These are phyloP conservation scores for Epicampocera succincta DNA, from an alignment of 2,888 invertebrate species.

Conservation along the genomic window DNA sequence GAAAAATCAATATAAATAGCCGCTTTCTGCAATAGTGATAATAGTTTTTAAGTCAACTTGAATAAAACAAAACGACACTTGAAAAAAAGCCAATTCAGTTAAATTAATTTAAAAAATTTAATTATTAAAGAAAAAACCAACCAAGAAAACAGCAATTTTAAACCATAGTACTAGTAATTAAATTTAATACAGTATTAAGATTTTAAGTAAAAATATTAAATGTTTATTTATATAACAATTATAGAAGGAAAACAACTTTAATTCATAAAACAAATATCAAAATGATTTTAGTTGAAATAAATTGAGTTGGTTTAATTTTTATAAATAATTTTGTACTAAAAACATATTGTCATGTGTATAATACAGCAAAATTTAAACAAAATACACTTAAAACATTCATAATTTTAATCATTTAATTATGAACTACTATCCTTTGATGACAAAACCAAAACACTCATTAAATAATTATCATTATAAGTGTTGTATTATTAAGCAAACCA, in stretches of 20 bases:
- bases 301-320: constrained; percentile 15
- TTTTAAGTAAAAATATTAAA: constrained; percentile 54
- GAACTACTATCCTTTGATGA: constrained; percentile 60
- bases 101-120: constrained; percentile 69
- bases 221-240: constrained; percentile 63
- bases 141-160: constrained; percentile 45
- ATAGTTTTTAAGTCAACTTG: constrained; percentile 80
- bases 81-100: constrained; percentile 66
- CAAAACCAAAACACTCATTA: constrained; percentile 45
- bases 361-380: constrained; percentile 41
- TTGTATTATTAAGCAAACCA: constrained; percentile 48
- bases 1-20: constrained; percentile 70
- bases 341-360: constrained; percentile 55
- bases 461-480: constrained; percentile 60
- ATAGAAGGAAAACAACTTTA: constrained; percentile 19
- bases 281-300: constrained; percentile 36
- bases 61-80: constrained; percentile 66
- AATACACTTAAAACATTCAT: constrained; percentile 5
- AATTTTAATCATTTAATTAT: constrained; percentile 66
- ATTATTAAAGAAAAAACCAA: constrained; percentile 36
- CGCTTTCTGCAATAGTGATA: constrained; percentile 82
- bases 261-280: constrained; percentile 29
- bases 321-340: not conserved
- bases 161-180: constrained; percentile 50
- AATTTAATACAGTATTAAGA: constrained; percentile 67